Evolutionary conservation across 2,888 invertebrate species (phyloP).

Genomic region (Drosophila algonquin): DNA sequence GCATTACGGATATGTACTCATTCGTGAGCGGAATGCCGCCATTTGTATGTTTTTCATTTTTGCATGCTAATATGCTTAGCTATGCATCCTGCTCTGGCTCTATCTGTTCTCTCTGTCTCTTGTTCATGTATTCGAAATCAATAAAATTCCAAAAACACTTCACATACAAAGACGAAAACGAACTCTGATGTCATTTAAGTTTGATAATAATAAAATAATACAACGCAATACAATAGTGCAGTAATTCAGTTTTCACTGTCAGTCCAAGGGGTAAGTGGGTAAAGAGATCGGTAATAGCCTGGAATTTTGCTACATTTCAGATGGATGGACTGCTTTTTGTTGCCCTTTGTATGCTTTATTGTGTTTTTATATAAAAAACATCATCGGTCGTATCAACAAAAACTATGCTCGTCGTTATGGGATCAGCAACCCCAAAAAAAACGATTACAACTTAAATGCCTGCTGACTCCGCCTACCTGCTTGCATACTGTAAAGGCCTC

Average conservation of each 20-base stretch:
- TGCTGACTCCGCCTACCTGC: slow-evolving; percentile 18
- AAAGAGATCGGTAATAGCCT: neutral
- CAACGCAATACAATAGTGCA: neutral
- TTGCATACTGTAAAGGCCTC: neutral
- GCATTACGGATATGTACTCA: slow-evolving; percentile 48
- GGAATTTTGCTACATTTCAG: neutral
- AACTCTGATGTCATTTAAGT: neutral
- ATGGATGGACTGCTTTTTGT: no score
- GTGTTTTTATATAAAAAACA: neutral
- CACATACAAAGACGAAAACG: slow-evolving; percentile 4
- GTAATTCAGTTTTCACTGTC: slow-evolving; percentile 39
- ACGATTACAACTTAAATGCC: slow-evolving; percentile 25
- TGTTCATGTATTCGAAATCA: slow-evolving; percentile 40
- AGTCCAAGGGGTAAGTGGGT: neutral
- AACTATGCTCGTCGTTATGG: slow-evolving; percentile 7
- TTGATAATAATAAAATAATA: slow-evolving; percentile 59
- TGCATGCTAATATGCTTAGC: slow-evolving; percentile 56
- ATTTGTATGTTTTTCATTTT: slow-evolving; percentile 32
- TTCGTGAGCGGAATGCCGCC: slow-evolving; percentile 20
- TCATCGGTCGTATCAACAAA: no score
- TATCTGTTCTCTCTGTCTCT: neutral
- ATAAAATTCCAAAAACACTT: slow-evolving; percentile 58
- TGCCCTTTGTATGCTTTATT: neutral
- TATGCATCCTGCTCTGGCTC: slow-evolving; percentile 7
- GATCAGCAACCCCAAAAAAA: slow-evolving; percentile 5